Percentiles rank a stretch among this genome's conserved stretches.
Conservation (phyloP, 2,113 vertebrate species). For the Myrmecobius fasciatus region DNA sequence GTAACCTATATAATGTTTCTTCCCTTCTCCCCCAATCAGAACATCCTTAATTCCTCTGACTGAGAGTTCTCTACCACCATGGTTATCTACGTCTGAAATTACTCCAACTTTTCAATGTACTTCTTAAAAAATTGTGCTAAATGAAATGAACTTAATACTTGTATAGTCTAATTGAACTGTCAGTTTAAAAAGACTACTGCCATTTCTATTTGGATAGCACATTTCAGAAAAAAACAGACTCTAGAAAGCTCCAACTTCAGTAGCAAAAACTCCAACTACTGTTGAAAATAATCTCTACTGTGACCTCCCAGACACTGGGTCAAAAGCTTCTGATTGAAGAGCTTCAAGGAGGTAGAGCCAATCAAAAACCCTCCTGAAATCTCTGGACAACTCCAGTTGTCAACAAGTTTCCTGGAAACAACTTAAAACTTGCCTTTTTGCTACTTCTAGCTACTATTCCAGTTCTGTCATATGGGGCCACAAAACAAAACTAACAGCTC, state of each 20-base stretch:
- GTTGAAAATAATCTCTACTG: neutral
- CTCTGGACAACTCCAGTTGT: neutral
- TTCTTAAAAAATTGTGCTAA: neutral
- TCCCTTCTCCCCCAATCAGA: neutral
- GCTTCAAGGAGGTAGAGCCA: neutral
- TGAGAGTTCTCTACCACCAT: neutral
- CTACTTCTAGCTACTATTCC: neutral
- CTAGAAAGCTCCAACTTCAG: neutral
- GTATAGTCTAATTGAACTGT: neutral
- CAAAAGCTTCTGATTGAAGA: neutral
- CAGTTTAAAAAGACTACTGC: neutral
- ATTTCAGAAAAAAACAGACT: neutral
- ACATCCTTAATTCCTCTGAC: neutral
- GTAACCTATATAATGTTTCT: neutral
- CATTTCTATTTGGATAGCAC: neutral
- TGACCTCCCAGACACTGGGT: neutral
- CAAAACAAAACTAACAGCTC: neutral
- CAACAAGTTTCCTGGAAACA: neutral
- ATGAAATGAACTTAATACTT: neutral
- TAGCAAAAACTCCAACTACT: neutral
- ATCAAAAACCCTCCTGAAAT: neutral
- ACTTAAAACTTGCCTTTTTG: neutral
- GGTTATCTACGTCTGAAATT: neutral
- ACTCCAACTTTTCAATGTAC: neutral
- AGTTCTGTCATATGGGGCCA: neutral